Percentiles rank a stretch among this genome's conserved stretches.
Evolutionary conservation across 2,113 vertebrate species (phyloP).

Genomic region (Entelurus aequoreus): DNA sequence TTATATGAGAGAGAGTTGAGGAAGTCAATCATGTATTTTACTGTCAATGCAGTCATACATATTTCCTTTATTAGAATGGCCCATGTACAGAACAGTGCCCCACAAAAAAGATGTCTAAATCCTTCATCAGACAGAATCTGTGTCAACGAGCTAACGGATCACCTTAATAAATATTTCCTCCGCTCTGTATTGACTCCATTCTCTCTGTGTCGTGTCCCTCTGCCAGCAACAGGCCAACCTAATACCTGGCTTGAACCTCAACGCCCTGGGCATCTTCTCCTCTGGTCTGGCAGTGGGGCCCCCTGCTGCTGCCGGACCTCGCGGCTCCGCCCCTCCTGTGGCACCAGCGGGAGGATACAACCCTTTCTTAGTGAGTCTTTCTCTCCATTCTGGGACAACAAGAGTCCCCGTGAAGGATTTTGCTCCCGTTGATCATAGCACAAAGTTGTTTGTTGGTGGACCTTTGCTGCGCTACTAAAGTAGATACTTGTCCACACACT

Average conservation of each 20-base stretch:
- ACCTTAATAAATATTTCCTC: neutral
- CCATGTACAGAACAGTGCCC: too few species aligned
- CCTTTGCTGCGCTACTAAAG: conserved; percentile 14
- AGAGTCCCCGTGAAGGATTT: too few species aligned
- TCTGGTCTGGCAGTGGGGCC: conserved; percentile 83
- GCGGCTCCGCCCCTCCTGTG: conserved; percentile 68
- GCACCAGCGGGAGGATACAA: conserved; percentile 77
- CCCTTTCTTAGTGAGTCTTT: conserved; percentile 81
- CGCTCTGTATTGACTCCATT: neutral
- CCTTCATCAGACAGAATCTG: too few species aligned
- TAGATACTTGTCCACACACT: conserved; percentile 27
- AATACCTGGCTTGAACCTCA: conserved; percentile 92
- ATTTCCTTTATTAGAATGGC: too few species aligned
- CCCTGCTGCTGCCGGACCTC: conserved; percentile 69
- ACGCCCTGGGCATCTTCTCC: conserved; percentile 91
- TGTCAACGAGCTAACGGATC: neutral
- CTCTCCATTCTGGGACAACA: neutral
- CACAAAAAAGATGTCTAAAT: too few species aligned
- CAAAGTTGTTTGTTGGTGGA: neutral
- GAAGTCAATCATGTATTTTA: too few species aligned
- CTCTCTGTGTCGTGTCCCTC: neutral
- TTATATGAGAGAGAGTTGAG: too few species aligned
- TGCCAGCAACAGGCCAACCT: conserved; percentile 88
- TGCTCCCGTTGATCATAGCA: neutral
- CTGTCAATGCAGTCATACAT: too few species aligned